A percentile compares a stretch with the other conserved stretches of the same genome.
Evolutionary conservation across 2,888 invertebrate species (phyloP).

Genomic region (Caenorhabditis sp.): DNA sequence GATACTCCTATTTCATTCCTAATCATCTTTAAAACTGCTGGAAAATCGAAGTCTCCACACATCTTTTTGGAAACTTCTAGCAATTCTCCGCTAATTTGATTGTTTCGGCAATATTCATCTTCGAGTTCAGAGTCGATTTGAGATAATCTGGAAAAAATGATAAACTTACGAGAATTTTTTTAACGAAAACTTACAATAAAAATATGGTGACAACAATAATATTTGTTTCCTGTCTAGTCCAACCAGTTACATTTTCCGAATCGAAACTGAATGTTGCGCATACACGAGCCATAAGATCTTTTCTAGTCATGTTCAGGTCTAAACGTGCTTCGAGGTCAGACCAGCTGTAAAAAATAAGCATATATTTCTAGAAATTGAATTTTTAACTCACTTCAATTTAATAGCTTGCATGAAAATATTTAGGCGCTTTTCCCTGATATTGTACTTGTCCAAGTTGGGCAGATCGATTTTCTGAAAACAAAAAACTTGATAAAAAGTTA

Average conservation of each 20-base stretch:
- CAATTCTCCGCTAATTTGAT: constrained; percentile 3
- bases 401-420: constrained; percentile 40
- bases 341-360: constrained; percentile 48
- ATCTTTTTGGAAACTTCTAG: neutral
- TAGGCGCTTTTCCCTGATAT: constrained; percentile 40
- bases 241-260: constrained; percentile 45
- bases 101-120: constrained; percentile 33
- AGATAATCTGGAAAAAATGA: constrained; percentile 26
- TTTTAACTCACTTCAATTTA: constrained; percentile 31
- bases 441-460: constrained; percentile 42
- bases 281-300: constrained; percentile 28
- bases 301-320: constrained; percentile 27
- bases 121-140: constrained; percentile 32
- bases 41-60: neutral
- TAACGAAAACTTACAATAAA: constrained; percentile 11
- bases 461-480: constrained; percentile 17
- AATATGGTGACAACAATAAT: constrained; percentile 21
- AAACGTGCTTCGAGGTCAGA: constrained; percentile 34
- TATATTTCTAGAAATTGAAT: neutral
- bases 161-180: too few species aligned
- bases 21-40: neutral
- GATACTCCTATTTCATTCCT: neutral
- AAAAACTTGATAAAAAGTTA: neutral
- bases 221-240: constrained; percentile 21
- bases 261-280: constrained; percentile 34